Percentiles rank a stretch among this genome's conserved stretches.
These are phyloP conservation scores for Bilobella aurantiaca DNA, from an alignment of 1,140 invertebrate genomes.

Conservation along the genomic window DNA sequence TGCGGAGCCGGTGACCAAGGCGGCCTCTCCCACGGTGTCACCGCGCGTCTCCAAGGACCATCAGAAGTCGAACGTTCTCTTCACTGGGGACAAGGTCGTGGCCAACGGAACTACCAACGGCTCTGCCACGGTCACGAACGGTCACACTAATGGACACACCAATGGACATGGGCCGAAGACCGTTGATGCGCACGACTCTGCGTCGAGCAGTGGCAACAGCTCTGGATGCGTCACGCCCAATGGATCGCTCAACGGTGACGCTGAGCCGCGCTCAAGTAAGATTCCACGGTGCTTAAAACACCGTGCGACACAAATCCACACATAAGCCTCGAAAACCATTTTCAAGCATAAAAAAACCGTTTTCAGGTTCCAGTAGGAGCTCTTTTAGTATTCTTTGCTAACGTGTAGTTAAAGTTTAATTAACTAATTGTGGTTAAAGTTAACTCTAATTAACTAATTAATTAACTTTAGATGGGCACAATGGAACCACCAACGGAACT, in stretches of 20 bases:
- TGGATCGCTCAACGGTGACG: conserved; percentile 8
- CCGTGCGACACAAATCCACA: too few species aligned
- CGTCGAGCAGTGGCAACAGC: conserved; percentile 5
- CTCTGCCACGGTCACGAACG: conserved; percentile 40
- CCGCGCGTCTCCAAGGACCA: conserved; percentile 39
- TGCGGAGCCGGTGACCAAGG: conserved; percentile 25
- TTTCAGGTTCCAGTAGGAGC: too few species aligned
- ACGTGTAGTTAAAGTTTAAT: background rate
- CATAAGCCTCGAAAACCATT: too few species aligned
- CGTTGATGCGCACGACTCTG: conserved; percentile 35
- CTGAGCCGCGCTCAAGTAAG: conserved; percentile 10
- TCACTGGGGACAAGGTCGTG: conserved; percentile 39
- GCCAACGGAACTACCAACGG: conserved; percentile 26
- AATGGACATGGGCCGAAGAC: too few species aligned
- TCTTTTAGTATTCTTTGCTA: background rate
- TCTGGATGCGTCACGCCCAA: conserved; percentile 4
- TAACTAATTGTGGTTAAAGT: background rate
- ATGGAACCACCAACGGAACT: conserved; percentile 12
- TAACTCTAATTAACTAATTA: background rate
- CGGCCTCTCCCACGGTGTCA: background rate
- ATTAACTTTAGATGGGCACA: conserved; percentile 2
- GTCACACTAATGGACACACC: too few species aligned
- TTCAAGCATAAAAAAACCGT: too few species aligned
- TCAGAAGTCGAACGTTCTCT: conserved; percentile 39
- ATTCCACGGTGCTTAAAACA: too few species aligned